phyloP scores from a whole-genome alignment of 2,888 invertebrate species.

The Mesorhabditis spiculigera region DNA sequence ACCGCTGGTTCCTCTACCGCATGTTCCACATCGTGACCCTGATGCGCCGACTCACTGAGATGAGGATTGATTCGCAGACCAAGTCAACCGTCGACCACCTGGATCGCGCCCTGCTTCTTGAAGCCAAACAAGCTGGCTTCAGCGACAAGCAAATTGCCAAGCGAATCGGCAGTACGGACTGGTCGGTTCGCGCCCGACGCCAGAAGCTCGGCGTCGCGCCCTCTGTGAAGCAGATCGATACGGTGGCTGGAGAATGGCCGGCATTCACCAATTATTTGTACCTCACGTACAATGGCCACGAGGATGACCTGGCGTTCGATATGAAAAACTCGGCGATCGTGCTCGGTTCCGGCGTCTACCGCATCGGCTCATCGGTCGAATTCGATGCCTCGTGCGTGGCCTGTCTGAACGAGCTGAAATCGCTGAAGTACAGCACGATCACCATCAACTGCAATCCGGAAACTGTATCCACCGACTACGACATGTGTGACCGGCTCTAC shows the following conservation, averaged over 20 bases:
- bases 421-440: constrained; percentile 75
- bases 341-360: constrained; percentile 81
- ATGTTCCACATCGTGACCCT: constrained; percentile 81
- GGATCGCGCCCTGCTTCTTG: constrained; percentile 66
- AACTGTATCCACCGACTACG: constrained; percentile 98
- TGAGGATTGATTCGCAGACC: not conserved
- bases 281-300: constrained; percentile 83
- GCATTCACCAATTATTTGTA: constrained; percentile 98
- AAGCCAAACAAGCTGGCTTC: constrained; percentile 89
- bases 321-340: constrained; percentile 56
- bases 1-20: constrained; percentile 80
- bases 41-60: constrained; percentile 39
- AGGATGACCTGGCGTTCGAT: constrained; percentile 71
- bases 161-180: constrained; percentile 60
- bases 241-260: constrained; percentile 99
- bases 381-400: constrained; percentile 99
- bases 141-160: constrained; percentile 90
- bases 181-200: constrained; percentile 56
- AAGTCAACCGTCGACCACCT: constrained; percentile 7
- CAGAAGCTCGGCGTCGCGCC: constrained; percentile 70
- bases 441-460: constrained; percentile 99
- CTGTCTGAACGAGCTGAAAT: constrained; percentile 83
- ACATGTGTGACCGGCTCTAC: constrained; percentile 95
- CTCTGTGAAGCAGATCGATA: constrained; percentile 93
- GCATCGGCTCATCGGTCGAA: constrained; percentile 93